Evolutionary conservation across 2,797 vertebrate genomes (phyloP), one percentile per base, ranked within the genome.

Genomic region (Neosalanx taihuensis): DNA sequence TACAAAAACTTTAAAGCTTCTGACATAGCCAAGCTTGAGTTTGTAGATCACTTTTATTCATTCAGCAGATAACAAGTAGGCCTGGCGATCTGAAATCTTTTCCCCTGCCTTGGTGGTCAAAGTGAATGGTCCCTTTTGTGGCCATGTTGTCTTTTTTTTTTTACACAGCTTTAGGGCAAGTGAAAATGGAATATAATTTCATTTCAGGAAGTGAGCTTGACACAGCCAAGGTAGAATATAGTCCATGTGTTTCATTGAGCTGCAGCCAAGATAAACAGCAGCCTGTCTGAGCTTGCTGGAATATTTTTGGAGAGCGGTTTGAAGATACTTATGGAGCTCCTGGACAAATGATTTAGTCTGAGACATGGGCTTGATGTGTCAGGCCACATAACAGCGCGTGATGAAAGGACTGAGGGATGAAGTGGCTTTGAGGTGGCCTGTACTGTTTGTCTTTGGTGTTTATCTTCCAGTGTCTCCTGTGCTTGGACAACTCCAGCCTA

Each of bases 201-300:
- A 30, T 71, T 67, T 79, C 72, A 80, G 81, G 71, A 76, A 76
- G 61, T 60, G 62, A 56, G 69, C 31, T 74, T 73, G 72, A 72
- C 73, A 57, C 58, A 33, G 79, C 79, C 72, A 49, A 58, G 67
- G 68, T 81, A 59, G 53, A 77, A 85, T 72, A 83, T 69, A 23
- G 23, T 74, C 77, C 64, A 79, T 83, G 82, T 66, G 63, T 77
- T 84, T 79, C 75, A 62, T 84, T 81, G 75, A 85, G 81, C 86
- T 70, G 57, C 69, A 63, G 84, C 87, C 87, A 89, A 80, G 67
- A 35, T 85, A 86, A 91, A 89, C 86, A 88, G 23, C 6, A 76
- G 82, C 87, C 62, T 81, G 87, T 83, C 85, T 62, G 76, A 69
- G 71, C 89, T 79, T 72, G 88, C 77, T 72, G 23, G 33, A 17